Conservation (phyloP, 2,113 vertebrate genomes). For the Cinclus mexicanus region DNA sequence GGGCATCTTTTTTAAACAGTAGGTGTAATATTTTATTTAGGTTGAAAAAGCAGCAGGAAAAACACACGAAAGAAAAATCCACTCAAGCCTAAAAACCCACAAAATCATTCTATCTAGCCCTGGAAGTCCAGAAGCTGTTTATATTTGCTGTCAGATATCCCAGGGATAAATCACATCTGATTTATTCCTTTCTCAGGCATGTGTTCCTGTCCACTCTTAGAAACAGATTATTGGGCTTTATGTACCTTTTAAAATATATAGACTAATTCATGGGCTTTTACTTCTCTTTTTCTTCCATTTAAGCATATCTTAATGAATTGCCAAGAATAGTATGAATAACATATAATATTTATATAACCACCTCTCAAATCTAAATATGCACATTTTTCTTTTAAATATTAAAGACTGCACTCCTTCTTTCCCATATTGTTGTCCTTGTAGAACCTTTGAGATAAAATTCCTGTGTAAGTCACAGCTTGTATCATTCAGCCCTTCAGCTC, state of each 20-base stretch:
- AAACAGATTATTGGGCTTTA: neutral
- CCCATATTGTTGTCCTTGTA: neutral
- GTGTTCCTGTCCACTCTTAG: neutral
- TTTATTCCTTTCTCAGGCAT: neutral
- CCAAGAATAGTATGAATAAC: neutral
- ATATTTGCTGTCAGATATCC: neutral
- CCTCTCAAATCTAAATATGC: neutral
- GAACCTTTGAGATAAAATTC: neutral
- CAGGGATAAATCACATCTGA: neutral
- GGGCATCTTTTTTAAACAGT: neutral
- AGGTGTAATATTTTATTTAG: neutral
- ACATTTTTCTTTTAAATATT: neutral
- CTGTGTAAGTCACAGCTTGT: neutral
- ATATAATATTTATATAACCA: neutral
- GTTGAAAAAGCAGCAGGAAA: neutral
- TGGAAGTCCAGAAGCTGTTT: neutral
- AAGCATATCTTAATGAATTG: neutral
- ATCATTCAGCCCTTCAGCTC: neutral
- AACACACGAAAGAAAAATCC: neutral
- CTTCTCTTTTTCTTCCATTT: neutral
- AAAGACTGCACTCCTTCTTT: neutral
- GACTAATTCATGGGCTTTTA: neutral
- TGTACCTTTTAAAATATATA: neutral
- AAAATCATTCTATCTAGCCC: neutral
- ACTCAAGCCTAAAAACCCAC: neutral